Base-by-base conservation (phyloP, 2,113 vertebrate genomes). In the Ptychochromis oligacanthus region DNA sequence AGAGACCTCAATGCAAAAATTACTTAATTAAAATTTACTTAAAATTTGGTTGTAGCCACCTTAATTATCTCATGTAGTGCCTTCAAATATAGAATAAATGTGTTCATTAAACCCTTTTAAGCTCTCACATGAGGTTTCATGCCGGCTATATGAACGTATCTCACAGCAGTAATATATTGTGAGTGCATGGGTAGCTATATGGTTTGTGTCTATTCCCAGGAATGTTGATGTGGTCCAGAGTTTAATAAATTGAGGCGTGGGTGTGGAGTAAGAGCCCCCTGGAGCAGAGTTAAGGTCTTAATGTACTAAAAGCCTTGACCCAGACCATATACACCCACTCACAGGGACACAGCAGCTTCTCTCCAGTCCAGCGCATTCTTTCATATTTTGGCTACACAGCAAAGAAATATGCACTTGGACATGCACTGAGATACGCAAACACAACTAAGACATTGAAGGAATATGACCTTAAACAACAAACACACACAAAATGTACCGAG, bases 211-310 rank as follows among this genome's bases (percentile, higher is more conserved):
- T 79, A 84, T 87, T 88, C 62, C 54, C 57, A 88, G 87, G 86
- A 91, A 91, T 91, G 87, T 72, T 84, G 80, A 93, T 84, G 57
- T 77, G 46, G 89, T 86, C 88, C 87, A 92, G 88, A 88, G 89
- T 86, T 87, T 84, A 82, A 79, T 64, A 81, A 84, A 90, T 77
- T 14, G 22, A 70, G 84, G 82, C 78, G 86, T 93, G 92, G 93
- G 89, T 79, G 89, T 83, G 82, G 82, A 89, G 81, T 62, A 59
- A 85, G 87, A 88, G 81, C 91, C 87, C 92, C 87, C 79, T 12
- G 11, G 91, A 90, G 92, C 82, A 74, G 65, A 85, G 88, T 74
- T 79, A 67, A 77, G 82, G 89, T 93, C 90, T 90, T 87, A 31
- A 82, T 86, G 86, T 84, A 84, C 88, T 90, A 77, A 89, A 86